Conservation (phyloP, 2,797 vertebrate species). For the Melanotaenia trifasciata region DNA sequence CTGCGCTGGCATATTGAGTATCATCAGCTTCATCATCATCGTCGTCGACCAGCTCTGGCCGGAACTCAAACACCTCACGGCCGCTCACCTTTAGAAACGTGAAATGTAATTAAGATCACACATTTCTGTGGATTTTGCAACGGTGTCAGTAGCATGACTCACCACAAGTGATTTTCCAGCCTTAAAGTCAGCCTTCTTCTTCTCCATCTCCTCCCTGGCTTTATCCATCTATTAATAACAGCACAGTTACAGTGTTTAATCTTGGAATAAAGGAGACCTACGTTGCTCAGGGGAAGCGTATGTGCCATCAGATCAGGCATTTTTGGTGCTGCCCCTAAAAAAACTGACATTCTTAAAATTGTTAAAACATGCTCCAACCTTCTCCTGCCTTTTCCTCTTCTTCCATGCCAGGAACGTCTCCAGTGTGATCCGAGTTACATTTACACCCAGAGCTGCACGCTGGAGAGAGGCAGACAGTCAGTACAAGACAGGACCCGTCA, state of each 20-base stretch:
- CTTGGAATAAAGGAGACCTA: not conserved
- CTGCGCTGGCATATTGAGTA: conserved; percentile 77
- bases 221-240: conserved; percentile 83
- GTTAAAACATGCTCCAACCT: conserved; percentile 70
- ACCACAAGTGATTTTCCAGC: conserved; percentile 94
- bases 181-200: conserved; percentile 97
- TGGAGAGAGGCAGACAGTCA: conserved; percentile 60
- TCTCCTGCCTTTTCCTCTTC: conserved; percentile 98
- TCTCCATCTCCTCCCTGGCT: conserved; percentile 94
- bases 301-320: not conserved
- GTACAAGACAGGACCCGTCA: no score
- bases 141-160: conserved; percentile 50
- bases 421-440: conserved; percentile 97
- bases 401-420: conserved; percentile 99
- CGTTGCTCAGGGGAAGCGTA: not conserved
- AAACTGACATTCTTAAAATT: no score
- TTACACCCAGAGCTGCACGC: conserved; percentile 91
- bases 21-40: conserved; percentile 96
- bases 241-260: not conserved
- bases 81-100: conserved; percentile 88
- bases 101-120: not conserved
- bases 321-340: not conserved
- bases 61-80: conserved; percentile 97
- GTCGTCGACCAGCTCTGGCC: conserved; percentile 92
- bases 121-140: not conserved